These are phyloP conservation scores for Tridacna gigas DNA, from an alignment of 2,888 invertebrate species.

Conservation along the genomic window DNA sequence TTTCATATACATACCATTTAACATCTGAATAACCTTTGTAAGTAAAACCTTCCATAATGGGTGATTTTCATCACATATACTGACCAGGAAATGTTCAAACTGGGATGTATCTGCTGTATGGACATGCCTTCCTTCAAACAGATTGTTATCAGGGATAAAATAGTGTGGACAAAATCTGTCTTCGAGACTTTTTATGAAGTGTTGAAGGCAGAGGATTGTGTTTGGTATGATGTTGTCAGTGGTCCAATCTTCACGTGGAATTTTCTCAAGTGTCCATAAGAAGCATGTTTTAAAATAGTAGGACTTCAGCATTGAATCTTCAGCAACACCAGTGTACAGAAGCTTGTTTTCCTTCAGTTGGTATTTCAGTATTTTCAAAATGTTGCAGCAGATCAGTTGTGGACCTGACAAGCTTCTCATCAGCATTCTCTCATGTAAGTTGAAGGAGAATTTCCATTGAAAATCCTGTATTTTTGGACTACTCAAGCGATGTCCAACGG, in stretches of 20 bases:
- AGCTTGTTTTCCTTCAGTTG: background rate
- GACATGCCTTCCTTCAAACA: background rate
- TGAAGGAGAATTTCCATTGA: conserved; percentile 11
- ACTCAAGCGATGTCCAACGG: conserved; percentile 1
- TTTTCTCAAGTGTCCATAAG: background rate
- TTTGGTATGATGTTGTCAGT: background rate
- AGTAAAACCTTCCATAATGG: background rate
- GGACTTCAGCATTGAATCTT: background rate
- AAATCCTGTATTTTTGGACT: too few relatives aligned
- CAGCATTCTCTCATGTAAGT: background rate
- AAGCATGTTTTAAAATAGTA: conserved; percentile 6
- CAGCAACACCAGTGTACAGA: background rate
- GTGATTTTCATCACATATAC: background rate
- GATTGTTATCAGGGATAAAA: conserved; percentile 10
- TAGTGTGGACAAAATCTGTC: background rate
- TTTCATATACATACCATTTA: background rate
- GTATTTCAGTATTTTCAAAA: background rate
- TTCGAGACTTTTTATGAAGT: background rate
- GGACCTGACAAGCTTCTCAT: background rate
- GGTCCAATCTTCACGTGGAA: background rate
- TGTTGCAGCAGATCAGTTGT: background rate
- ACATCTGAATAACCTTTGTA: background rate
- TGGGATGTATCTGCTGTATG: background rate
- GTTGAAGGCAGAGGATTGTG: background rate
- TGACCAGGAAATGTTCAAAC: background rate